Evolutionary conservation across 2,797 vertebrate genomes (phyloP).

Genomic region (Onychomys leucogaster): DNA sequence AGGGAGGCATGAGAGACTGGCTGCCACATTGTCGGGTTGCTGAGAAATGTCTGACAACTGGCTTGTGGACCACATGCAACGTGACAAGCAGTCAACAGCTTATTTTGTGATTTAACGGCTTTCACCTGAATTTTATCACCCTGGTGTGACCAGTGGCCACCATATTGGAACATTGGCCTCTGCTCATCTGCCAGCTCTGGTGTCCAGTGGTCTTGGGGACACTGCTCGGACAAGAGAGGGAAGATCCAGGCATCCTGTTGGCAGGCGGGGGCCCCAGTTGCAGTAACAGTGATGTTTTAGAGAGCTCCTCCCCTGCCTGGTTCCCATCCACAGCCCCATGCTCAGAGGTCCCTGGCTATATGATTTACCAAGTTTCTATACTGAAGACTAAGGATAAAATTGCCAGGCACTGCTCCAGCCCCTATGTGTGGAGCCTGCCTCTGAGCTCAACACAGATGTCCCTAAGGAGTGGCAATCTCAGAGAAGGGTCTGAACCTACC

Average conservation of each 20-base stretch:
- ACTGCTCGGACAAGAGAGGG: not conserved
- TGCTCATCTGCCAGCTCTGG: no score
- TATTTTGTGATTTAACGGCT: not conserved
- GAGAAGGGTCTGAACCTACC: not conserved
- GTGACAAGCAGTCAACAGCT: not conserved
- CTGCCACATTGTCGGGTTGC: fast-evolving
- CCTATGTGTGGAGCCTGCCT: no score
- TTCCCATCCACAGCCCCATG: not conserved
- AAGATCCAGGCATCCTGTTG: not conserved
- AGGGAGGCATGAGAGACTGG: fast-evolving
- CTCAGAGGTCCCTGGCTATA: not conserved
- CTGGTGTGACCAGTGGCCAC: not conserved
- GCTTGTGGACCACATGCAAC: no score
- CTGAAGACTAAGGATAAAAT: not conserved
- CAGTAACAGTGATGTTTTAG: not conserved
- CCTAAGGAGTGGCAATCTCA: no score
- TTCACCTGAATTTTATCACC: not conserved
- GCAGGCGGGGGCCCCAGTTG: not conserved
- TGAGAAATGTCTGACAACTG: not conserved
- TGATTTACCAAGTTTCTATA: not conserved
- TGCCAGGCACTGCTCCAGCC: fast-evolving
- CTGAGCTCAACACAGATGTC: not conserved
- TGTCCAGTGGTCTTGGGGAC: not conserved
- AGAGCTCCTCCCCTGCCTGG: not conserved
- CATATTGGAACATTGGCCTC: not conserved